Conservation (phyloP, 1,140 invertebrate genomes). For the Planococcus citri region DNA sequence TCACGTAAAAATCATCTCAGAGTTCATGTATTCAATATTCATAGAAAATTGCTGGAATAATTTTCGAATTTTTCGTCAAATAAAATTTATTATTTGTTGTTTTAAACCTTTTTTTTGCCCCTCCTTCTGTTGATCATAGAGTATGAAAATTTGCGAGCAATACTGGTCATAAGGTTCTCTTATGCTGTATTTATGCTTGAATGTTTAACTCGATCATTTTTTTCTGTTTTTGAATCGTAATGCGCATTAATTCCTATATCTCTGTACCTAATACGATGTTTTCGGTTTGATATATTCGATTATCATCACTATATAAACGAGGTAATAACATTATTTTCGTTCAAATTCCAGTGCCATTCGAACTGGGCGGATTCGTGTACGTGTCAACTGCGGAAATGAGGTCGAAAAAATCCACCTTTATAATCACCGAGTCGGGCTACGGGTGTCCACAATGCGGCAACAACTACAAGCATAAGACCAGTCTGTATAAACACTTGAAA, state of each 20-base stretch:
- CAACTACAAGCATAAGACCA: conserved; percentile 27
- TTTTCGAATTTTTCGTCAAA: background rate
- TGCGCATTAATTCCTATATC: too few species aligned
- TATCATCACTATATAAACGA: too few species aligned
- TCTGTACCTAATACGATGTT: too few species aligned
- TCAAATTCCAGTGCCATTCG: background rate
- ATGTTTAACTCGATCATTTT: too few species aligned
- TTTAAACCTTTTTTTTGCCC: too few species aligned
- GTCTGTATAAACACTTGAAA: conserved; percentile 28
- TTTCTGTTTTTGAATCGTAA: too few species aligned
- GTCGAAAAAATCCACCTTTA: conserved; percentile 9
- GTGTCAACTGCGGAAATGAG: background rate
- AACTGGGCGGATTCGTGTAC: background rate
- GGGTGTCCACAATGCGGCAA: conserved; percentile 35
- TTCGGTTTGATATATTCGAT: too few species aligned
- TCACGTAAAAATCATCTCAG: conserved; percentile 24
- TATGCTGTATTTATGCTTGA: too few species aligned
- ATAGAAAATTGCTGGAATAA: background rate
- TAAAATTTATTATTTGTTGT: too few species aligned
- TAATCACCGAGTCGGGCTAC: background rate
- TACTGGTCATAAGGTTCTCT: too few species aligned
- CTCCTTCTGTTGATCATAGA: too few species aligned
- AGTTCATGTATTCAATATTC: background rate
- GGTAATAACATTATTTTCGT: background rate
- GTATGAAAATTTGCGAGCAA: too few species aligned